Evolutionary conservation across 2,888 invertebrate genomes (phyloP).

Genomic region (Sturmia bella): DNA sequence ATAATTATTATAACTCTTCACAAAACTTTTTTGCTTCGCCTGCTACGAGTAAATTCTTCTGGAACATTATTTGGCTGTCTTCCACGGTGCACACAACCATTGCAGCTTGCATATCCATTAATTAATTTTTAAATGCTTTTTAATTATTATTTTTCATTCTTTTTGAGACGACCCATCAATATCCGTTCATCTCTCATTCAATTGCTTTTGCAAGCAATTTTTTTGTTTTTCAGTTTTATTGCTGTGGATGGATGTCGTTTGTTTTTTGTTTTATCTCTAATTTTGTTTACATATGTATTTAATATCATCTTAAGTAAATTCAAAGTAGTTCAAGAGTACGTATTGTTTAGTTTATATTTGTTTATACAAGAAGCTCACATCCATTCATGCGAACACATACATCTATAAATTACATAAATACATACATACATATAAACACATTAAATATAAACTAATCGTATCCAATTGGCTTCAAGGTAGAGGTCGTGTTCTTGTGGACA

Average conservation of each 20-base stretch:
- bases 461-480: constrained; percentile 56
- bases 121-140: constrained; percentile 9
- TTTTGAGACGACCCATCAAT: constrained; percentile 48
- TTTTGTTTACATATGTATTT: constrained; percentile 51
- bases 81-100: too few species aligned
- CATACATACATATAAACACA: constrained; percentile 18
- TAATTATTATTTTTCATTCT: not conserved
- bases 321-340: constrained; percentile 57
- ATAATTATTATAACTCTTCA: too few species aligned
- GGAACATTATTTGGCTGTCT: too few species aligned
- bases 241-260: not conserved
- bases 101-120: not conserved
- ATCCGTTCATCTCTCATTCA: constrained; percentile 19
- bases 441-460: constrained; percentile 41
- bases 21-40: too few species aligned
- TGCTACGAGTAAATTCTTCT: too few species aligned
- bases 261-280: not conserved
- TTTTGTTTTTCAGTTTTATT: constrained; percentile 31
- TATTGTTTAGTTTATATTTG: constrained; percentile 41
- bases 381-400: not conserved
- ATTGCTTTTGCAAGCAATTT: constrained; percentile 48
- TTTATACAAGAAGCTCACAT: constrained; percentile 35
- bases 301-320: constrained; percentile 49
- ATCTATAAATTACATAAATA: not conserved
- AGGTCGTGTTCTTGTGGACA: constrained; percentile 56